Conservation (phyloP, 2,797 vertebrate genomes). For the Sebastes dallii region DNA sequence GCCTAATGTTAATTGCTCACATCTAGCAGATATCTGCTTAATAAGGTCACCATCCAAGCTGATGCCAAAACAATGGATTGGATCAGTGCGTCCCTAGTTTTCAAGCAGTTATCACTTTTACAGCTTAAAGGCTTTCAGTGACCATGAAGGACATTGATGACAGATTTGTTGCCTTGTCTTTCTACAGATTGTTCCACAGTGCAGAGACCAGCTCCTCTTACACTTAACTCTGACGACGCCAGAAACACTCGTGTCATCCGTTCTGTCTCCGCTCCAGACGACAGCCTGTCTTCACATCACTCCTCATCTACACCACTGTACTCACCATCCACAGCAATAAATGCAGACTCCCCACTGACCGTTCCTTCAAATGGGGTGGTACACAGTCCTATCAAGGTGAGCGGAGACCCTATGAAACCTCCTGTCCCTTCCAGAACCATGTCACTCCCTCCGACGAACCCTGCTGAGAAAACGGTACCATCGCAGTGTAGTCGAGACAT, state of each 20-base stretch:
- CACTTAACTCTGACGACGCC: conserved; percentile 85
- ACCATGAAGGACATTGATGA: not conserved
- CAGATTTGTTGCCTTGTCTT: not conserved
- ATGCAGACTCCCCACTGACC: conserved; percentile 7
- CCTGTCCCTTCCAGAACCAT: conserved; percentile 19
- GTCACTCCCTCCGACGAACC: not conserved
- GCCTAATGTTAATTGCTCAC: not conserved
- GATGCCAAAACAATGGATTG: not conserved
- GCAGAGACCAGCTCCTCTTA: conserved; percentile 83
- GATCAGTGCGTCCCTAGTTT: not conserved
- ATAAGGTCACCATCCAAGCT: not conserved
- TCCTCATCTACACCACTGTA: conserved; percentile 13
- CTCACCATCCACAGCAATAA: conserved; percentile 61
- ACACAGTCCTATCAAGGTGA: conserved; percentile 39
- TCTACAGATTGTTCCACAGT: conserved; percentile 63
- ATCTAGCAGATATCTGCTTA: not conserved
- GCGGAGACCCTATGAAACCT: conserved; percentile 19
- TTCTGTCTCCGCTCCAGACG: conserved; percentile 60
- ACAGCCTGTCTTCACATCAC: conserved; percentile 22
- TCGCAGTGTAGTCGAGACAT: conserved; percentile 11
- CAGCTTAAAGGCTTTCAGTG: not conserved
- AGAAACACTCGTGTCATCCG: conserved; percentile 64
- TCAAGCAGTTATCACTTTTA: not conserved
- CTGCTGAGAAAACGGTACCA: conserved; percentile 10
- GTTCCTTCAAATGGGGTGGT: conserved; percentile 1